These are phyloP conservation scores for Macaca fascicularis DNA, from an alignment of 2,113 vertebrate species.

Conservation along the genomic window DNA sequence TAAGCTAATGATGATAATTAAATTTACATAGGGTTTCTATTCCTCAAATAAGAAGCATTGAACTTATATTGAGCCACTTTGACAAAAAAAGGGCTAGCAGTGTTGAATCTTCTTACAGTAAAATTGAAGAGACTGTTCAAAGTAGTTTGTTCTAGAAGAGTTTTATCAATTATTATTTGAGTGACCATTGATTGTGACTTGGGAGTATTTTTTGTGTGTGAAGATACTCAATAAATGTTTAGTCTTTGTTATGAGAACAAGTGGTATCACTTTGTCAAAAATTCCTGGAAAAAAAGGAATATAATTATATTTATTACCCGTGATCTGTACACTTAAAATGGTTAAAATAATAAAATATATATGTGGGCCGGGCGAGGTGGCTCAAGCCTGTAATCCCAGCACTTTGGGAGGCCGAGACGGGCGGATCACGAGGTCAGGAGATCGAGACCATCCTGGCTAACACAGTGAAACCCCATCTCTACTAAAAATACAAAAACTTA, in stretches of 20 bases:
- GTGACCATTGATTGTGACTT: background rate
- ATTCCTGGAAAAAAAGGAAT: background rate
- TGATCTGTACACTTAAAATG: background rate
- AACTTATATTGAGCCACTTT: background rate
- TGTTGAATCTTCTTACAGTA: background rate
- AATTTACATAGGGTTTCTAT: background rate
- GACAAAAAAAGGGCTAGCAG: background rate
- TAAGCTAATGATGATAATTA: background rate
- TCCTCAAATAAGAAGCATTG: background rate
- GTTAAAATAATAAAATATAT: background rate
- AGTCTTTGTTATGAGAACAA: background rate
- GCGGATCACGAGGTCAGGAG: no score
- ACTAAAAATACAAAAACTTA: no score
- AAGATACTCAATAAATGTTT: background rate
- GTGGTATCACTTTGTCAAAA: background rate
- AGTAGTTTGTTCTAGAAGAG: background rate
- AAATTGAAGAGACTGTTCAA: background rate
- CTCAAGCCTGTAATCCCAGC: no score
- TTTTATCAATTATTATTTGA: background rate
- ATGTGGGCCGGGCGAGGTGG: background rate
- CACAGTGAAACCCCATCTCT: no score
- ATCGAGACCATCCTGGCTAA: no score
- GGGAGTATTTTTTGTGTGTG: background rate
- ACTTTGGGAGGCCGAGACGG: no score
- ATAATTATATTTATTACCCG: background rate